Evolutionary conservation across 2,113 vertebrate species (phyloP).

Genomic region (Struthio camelus): DNA sequence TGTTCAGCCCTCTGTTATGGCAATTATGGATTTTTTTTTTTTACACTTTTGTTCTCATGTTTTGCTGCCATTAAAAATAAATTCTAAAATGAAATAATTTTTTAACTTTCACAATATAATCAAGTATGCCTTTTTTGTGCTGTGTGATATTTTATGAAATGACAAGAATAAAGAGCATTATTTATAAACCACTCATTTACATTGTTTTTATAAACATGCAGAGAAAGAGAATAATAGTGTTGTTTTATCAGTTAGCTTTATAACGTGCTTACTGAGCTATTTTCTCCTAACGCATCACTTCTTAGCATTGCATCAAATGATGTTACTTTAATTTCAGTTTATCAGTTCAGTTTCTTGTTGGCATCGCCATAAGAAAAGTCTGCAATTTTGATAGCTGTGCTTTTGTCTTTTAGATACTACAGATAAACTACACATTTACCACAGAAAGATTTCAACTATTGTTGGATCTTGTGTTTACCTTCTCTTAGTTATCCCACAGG

Average conservation of each 20-base stretch:
- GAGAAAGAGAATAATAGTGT: neutral
- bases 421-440: neutral
- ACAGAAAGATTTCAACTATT: neutral
- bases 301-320: neutral
- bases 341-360: neutral
- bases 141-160: neutral
- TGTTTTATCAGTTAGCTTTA: neutral
- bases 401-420: neutral
- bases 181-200: neutral
- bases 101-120: neutral
- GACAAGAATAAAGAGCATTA: neutral
- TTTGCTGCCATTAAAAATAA: neutral
- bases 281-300: neutral
- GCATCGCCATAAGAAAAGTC: accelerated
- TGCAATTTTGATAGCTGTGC: neutral
- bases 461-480: neutral
- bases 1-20: neutral
- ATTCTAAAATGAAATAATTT: neutral
- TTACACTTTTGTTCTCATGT: neutral
- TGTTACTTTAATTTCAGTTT: neutral
- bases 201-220: neutral
- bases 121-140: neutral
- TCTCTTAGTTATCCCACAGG: neutral
- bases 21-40: neutral
- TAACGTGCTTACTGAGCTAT: neutral